Evolutionary conservation across 2,797 vertebrate species (phyloP).

Genomic region (Microhierax caerulescens): DNA sequence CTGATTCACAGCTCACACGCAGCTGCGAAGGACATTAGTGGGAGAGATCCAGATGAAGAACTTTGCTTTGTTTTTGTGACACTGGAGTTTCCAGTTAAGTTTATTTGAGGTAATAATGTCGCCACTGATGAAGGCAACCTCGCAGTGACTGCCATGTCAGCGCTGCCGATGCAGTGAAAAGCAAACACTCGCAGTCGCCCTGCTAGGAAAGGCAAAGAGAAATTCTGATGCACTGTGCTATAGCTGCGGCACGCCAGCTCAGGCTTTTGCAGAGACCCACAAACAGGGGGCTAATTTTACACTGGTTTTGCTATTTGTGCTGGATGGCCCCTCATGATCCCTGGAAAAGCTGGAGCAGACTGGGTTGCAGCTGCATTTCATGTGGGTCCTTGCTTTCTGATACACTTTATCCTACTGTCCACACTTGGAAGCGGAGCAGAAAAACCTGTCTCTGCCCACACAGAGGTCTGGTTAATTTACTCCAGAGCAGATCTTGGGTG

Average conservation of each 20-base stretch:
- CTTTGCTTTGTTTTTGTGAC: neutral
- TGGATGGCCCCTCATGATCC: neutral
- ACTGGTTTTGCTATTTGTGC: neutral
- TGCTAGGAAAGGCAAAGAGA: neutral
- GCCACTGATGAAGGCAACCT: neutral
- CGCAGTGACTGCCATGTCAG: neutral
- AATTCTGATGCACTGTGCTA: neutral
- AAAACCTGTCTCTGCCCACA: neutral
- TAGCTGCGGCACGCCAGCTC: neutral
- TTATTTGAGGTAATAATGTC: neutral
- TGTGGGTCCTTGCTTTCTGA: neutral
- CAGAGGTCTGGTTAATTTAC: neutral
- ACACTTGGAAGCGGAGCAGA: neutral
- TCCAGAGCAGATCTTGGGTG: neutral
- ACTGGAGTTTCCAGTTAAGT: neutral
- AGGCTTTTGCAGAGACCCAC: neutral
- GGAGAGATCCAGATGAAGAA: conserved; percentile 4
- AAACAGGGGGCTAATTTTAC: neutral
- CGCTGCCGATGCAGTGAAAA: neutral
- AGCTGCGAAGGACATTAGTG: conserved; percentile 42
- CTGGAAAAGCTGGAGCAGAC: neutral
- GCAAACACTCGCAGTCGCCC: no score
- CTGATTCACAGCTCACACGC: neutral
- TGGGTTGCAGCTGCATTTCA: neutral
- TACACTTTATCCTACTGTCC: neutral